phyloP scores from a whole-genome alignment of 1,140 invertebrate species.

The Wiebesia pumilae region DNA sequence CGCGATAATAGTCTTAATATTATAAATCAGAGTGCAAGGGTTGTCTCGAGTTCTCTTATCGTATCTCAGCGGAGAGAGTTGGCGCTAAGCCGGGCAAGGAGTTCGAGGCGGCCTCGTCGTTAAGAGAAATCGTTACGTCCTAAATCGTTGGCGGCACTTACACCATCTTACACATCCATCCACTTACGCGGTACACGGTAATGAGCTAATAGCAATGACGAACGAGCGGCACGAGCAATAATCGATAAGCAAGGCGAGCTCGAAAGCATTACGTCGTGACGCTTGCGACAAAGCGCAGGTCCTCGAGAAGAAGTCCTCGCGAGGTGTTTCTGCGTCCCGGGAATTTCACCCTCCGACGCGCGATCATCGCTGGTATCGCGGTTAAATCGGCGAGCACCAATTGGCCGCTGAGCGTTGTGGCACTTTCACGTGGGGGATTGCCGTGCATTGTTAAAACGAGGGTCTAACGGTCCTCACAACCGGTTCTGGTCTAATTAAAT shows the following conservation, averaged over 20 bases:
- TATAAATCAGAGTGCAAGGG: too few species aligned
- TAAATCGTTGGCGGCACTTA: too few species aligned
- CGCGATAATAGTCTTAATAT: too few species aligned
- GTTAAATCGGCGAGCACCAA: background rate
- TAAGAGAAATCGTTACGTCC: too few species aligned
- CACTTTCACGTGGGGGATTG: background rate
- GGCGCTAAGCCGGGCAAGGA: too few species aligned
- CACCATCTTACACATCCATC: too few species aligned
- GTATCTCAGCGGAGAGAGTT: too few species aligned
- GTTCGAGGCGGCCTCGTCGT: too few species aligned
- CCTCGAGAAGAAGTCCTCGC: background rate
- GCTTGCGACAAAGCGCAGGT: background rate
- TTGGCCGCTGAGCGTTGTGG: constrained; percentile 10
- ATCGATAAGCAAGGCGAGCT: background rate
- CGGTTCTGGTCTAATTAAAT: background rate
- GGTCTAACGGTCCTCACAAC: background rate
- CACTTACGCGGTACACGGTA: too few species aligned
- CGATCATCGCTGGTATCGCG: background rate
- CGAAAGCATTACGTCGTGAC: background rate
- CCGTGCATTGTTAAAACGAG: background rate
- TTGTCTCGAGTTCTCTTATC: too few species aligned
- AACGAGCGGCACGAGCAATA: too few species aligned
- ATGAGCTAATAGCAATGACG: too few species aligned
- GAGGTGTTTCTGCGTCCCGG: background rate
- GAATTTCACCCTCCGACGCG: background rate